A percentile compares a stretch with the other conserved stretches of the same genome.
Conservation (phyloP, 2,113 vertebrate species). For the Vanacampus margaritifer region DNA sequence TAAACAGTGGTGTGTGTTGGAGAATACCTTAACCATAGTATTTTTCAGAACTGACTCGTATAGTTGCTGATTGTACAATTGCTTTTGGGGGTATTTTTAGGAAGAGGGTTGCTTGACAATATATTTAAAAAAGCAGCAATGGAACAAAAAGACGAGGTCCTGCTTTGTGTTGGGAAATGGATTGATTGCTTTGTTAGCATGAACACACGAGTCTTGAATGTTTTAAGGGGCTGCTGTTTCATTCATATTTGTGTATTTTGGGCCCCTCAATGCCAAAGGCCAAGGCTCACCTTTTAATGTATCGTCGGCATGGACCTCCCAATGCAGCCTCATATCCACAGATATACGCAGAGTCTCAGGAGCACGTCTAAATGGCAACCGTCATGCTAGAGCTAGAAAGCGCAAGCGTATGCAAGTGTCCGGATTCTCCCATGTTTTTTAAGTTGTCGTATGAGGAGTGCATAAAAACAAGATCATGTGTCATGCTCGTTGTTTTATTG, state of each 20-base stretch:
- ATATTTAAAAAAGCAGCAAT: conserved; percentile 18
- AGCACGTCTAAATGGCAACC: conserved; percentile 32
- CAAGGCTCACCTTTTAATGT: conserved; percentile 40
- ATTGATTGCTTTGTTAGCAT: conserved; percentile 6
- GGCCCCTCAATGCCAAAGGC: conserved; percentile 64
- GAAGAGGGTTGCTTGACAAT: conserved; percentile 24
- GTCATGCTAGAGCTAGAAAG: conserved; percentile 33
- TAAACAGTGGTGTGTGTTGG: conserved; percentile 44
- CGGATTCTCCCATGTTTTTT: conserved; percentile 36
- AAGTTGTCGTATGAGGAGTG: conserved; percentile 30
- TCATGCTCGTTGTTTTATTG: conserved; percentile 43
- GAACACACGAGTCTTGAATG: conserved; percentile 16
- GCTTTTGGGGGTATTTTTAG: conserved; percentile 27
- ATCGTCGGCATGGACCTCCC: conserved; percentile 49
- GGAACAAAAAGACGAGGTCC: conserved; percentile 27
- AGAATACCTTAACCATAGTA: conserved; percentile 59
- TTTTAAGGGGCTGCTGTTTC: neutral
- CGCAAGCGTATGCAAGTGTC: conserved; percentile 23
- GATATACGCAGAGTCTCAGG: conserved; percentile 23
- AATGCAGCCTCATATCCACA: conserved; percentile 40
- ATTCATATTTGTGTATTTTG: conserved; percentile 49
- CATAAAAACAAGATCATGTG: conserved; percentile 33
- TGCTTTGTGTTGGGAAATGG: neutral
- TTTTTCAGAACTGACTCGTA: conserved; percentile 63
- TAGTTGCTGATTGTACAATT: conserved; percentile 50